Evolutionary conservation across 2,113 vertebrate species (phyloP).

Genomic region (Fulica atra): DNA sequence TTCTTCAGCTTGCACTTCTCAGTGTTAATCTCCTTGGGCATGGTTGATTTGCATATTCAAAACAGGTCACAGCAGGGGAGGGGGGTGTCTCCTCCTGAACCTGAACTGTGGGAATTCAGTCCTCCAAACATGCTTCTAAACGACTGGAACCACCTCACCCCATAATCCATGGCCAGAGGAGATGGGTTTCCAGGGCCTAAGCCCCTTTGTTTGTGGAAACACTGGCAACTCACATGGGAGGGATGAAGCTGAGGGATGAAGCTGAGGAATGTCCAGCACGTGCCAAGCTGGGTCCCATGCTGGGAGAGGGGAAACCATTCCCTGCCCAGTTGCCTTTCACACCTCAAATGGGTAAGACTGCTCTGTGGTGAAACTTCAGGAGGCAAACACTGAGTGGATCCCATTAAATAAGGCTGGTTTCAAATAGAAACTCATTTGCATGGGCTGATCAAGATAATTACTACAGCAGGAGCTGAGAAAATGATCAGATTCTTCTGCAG

Average conservation of each 20-base stretch:
- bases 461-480: not conserved
- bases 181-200: not conserved
- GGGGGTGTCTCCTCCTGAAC: not conserved
- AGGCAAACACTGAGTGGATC: not conserved
- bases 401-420: slow-evolving; percentile 41
- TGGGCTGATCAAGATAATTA: slow-evolving; percentile 55
- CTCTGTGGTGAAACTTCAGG: slow-evolving; percentile 6
- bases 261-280: not conserved
- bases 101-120: not conserved
- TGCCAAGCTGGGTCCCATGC: not conserved
- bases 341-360: not conserved
- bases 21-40: not conserved
- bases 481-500: not conserved
- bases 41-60: slow-evolving; percentile 16
- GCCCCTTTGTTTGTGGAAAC: not conserved
- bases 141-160: not conserved
- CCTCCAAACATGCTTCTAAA: not conserved
- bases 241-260: not conserved
- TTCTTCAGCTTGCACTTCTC: not conserved
- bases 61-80: not conserved
- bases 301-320: not conserved
- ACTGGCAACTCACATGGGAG: not conserved
- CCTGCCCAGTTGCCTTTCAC: not conserved
- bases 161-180: not conserved
- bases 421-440: slow-evolving; percentile 54